These are phyloP conservation scores for Lacerta agilis DNA, from an alignment of 2,797 vertebrate genomes.

Conservation along the genomic window DNA sequence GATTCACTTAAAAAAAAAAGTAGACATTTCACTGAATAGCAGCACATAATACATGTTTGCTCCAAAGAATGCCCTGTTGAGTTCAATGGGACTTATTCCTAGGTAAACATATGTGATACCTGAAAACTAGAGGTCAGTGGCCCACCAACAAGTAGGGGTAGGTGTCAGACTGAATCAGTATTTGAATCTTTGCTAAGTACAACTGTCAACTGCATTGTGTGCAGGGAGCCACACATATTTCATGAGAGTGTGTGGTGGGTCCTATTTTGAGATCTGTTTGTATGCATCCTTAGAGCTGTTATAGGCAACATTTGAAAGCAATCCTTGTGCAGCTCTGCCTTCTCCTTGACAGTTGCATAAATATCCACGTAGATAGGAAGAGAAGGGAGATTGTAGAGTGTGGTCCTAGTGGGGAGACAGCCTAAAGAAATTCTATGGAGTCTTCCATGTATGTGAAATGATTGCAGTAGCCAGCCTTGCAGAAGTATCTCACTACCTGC, in stretches of 20 bases:
- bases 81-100: background rate
- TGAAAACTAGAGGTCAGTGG: background rate
- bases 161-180: background rate
- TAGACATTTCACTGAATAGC: background rate
- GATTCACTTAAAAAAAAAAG: too few relatives aligned
- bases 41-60: too few relatives aligned
- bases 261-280: background rate
- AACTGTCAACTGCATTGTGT: background rate
- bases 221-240: background rate
- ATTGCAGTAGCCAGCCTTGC: background rate
- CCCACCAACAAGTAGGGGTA: background rate
- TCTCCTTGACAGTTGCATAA: background rate
- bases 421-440: conserved; percentile 26
- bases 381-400: background rate
- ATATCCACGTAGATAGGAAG: background rate
- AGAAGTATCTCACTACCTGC: conserved; percentile 27
- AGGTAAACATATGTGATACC: background rate
- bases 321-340: background rate
- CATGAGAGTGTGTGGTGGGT: too few relatives aligned
- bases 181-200: background rate
- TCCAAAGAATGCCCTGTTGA: background rate
- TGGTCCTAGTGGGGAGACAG: background rate
- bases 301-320: background rate
- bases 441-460: background rate
- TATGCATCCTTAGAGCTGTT: background rate